Evolutionary conservation across 2,113 vertebrate species (phyloP).

Genomic region (Pseudopipra pipra): DNA sequence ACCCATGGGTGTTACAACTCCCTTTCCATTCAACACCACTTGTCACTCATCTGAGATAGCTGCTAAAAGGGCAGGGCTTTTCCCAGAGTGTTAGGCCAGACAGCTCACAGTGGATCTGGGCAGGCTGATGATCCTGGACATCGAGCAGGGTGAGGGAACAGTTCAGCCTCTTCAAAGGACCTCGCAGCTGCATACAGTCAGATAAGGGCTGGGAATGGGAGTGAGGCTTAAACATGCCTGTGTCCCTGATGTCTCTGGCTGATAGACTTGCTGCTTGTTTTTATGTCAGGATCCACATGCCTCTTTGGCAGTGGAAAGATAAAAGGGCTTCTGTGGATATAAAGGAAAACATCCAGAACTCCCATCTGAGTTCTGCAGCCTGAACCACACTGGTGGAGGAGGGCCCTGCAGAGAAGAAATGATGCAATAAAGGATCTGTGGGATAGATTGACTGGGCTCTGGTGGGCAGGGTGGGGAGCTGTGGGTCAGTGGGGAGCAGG

Average conservation of each 20-base stretch:
- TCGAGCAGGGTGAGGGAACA: not conserved
- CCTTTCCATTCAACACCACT: not conserved
- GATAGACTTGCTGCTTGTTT: not conserved
- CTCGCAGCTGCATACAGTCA: fast-evolving
- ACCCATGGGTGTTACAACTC: fast-evolving
- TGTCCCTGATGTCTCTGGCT: not conserved
- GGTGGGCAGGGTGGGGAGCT: not conserved
- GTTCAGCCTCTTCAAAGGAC: not conserved
- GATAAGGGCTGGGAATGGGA: not conserved
- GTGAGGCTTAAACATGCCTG: not conserved
- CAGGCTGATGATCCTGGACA: not conserved
- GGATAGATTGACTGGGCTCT: not conserved
- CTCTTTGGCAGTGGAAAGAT: conserved; percentile 5
- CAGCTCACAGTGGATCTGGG: not conserved
- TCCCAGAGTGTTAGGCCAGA: fast-evolving
- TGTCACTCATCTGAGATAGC: fast-evolving
- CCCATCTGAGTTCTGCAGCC: not conserved
- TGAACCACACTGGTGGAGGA: not conserved
- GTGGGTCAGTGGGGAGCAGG: not conserved
- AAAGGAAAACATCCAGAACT: conserved; percentile 13
- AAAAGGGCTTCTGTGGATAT: not conserved
- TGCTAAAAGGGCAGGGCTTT: not conserved
- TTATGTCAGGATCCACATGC: not conserved
- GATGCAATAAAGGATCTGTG: not conserved
- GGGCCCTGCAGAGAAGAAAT: not conserved